A percentile compares a stretch with the other conserved stretches of the same genome.
Conservation (phyloP, 2,797 vertebrate species). For the Dermochelys coriacea region DNA sequence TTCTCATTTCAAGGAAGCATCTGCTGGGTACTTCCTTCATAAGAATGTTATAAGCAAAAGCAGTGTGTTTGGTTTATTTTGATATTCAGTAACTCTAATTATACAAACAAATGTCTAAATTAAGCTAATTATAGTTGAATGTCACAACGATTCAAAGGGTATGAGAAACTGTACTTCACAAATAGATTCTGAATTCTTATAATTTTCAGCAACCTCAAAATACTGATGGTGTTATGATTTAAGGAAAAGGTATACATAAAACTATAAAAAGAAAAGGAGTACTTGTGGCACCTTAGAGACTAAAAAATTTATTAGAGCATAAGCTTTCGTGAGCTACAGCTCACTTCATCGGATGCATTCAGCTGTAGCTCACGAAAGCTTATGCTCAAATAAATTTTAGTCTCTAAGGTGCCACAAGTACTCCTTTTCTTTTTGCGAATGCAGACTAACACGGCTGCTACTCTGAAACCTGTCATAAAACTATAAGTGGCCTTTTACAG, state of each 20-base stretch:
- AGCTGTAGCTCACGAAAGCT: no score
- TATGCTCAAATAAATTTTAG: no score
- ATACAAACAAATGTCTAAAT: rapidly evolving
- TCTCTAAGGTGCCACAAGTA: no score
- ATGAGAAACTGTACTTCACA: rapidly evolving
- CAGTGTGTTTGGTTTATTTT: not conserved
- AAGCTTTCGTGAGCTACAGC: no score
- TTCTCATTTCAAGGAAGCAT: not conserved
- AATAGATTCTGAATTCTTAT: not conserved
- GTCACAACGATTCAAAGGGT: not conserved
- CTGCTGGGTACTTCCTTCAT: not conserved
- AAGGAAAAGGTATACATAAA: not conserved
- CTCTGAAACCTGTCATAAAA: no score
- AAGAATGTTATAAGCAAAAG: not conserved
- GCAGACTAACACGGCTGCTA: no score
- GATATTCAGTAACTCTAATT: not conserved
- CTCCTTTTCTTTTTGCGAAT: no score
- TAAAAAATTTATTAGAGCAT: no score
- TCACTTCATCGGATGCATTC: no score
- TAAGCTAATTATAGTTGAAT: not conserved
- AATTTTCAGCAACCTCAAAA: not conserved
- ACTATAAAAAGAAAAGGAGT: no score
- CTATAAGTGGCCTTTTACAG: rapidly evolving
- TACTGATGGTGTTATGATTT: not conserved
- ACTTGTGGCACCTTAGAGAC: no score